Base-by-base conservation (phyloP, 1,140 invertebrate species). In the Drosophila yakuba region DNA sequence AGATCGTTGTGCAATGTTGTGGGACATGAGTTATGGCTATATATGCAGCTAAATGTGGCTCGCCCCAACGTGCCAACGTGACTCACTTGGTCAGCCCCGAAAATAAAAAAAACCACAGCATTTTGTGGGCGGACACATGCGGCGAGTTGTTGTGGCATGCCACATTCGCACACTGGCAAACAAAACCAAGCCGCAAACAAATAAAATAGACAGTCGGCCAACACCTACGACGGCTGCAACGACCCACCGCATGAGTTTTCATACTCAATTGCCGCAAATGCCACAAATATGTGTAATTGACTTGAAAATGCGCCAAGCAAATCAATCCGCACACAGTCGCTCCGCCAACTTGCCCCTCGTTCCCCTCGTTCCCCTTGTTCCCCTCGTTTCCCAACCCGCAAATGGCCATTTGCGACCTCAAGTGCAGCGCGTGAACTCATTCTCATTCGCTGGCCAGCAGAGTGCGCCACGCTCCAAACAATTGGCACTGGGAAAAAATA, bases 261-360 rank as follows among this genome's bases (percentile, higher is more conserved):
- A 82, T 75, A 88, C 80, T 79, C 72, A 86, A 86, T 86, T 86
- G 79, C 83, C 83, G 66, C 83, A 83, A 86, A 86, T 86, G 83
- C 83, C 83, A 86, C 83, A 86, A 86, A 86, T 88, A 86, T 86
- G 83, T 86, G 83, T 86, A 86, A 86, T 86, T 86, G 83, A 86
- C 83, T 86, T 86, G 83, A 86, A 86, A 86, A 88, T 83, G 75
- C 79, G 75, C 55, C 83, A 79, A 86, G 81, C 83, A 86, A 86
- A 86, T 86, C 83, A 86, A 86, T 86, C 83, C 75, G 52, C 79
- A 66, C 58, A 67, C 69, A 51, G 67, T 71, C 67, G 28, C 11
- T 50, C 51, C 67, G 17, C n/a, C 36, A 32, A 32, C 32, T 32
- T 32, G 20, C 10, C 45, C 38, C 25, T 23, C 32, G 41, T 59